Evolutionary conservation across 1,140 invertebrate genomes (phyloP).

Genomic region (Watersipora subatra): DNA sequence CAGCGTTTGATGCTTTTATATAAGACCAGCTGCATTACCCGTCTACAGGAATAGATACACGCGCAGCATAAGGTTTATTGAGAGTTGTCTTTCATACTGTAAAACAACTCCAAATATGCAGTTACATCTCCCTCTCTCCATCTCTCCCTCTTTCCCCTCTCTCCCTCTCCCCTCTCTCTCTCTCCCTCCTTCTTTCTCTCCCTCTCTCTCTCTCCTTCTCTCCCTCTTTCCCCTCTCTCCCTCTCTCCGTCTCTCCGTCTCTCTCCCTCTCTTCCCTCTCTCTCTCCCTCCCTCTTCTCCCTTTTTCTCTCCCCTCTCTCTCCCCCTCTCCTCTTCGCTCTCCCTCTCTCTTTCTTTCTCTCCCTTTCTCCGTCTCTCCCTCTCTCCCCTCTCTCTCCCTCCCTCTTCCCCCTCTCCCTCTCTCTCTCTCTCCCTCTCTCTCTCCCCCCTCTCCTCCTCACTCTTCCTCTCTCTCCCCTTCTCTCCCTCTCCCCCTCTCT

Average conservation of each 20-base stretch:
- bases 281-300: neutral
- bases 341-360: neutral
- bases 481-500: conserved; percentile 3
- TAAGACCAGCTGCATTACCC: neutral
- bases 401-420: conserved; percentile 1
- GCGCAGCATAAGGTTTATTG: too few relatives aligned
- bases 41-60: too few relatives aligned
- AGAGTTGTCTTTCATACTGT: too few relatives aligned
- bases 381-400: conserved; percentile 5
- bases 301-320: neutral
- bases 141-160: conserved; percentile 1
- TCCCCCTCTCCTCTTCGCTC: neutral
- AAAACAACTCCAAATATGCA: too few relatives aligned
- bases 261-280: neutral
- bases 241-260: too few relatives aligned
- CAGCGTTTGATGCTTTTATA: too few relatives aligned
- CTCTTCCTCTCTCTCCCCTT: conserved; percentile 4
- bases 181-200: neutral
- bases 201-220: neutral
- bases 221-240: neutral
- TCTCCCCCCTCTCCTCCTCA: conserved; percentile 3
- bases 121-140: too few relatives aligned
- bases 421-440: conserved; percentile 1
- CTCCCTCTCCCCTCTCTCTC: neutral
- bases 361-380: neutral